phyloP scores from a whole-genome alignment of 2,113 vertebrate genomes.

The Ochotona curzoniae region DNA sequence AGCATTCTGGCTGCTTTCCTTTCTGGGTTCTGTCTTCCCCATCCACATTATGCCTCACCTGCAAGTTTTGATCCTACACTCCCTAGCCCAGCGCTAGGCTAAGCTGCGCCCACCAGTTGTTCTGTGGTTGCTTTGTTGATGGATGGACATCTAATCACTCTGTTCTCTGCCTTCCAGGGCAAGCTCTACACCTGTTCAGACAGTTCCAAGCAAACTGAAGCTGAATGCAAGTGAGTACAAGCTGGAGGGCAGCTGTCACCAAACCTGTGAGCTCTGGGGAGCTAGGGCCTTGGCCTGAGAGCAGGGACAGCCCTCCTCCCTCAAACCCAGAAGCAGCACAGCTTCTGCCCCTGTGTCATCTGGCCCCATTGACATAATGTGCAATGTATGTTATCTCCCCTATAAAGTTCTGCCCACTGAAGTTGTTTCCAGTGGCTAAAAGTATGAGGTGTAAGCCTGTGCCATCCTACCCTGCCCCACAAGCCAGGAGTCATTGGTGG shows the following conservation, averaged over 20 bases:
- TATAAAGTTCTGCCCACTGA: background rate
- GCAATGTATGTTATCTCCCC: background rate
- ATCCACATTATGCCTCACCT: too few relatives aligned
- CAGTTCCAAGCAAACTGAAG: constrained; percentile 94
- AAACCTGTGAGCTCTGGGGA: background rate
- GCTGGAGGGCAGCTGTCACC: too few relatives aligned
- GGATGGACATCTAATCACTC: background rate
- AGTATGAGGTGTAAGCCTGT: background rate
- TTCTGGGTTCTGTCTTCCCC: background rate
- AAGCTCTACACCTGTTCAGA: constrained; percentile 97
- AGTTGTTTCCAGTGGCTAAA: background rate
- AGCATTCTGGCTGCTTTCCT: background rate
- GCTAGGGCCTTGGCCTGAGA: background rate
- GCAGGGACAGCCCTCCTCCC: background rate
- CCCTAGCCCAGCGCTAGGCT: background rate
- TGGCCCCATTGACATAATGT: background rate
- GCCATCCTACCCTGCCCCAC: background rate
- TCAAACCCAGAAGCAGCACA: background rate
- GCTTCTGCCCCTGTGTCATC: background rate
- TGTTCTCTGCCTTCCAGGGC: constrained; percentile 87
- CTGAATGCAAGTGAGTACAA: constrained; percentile 94
- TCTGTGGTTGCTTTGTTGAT: background rate
- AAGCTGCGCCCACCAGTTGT: background rate
- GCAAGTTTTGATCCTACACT: background rate
- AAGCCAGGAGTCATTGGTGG: background rate